Percentiles rank a stretch among this genome's conserved stretches.
Evolutionary conservation across 2,113 vertebrate species (phyloP).

Genomic region (Catharus minimus): DNA sequence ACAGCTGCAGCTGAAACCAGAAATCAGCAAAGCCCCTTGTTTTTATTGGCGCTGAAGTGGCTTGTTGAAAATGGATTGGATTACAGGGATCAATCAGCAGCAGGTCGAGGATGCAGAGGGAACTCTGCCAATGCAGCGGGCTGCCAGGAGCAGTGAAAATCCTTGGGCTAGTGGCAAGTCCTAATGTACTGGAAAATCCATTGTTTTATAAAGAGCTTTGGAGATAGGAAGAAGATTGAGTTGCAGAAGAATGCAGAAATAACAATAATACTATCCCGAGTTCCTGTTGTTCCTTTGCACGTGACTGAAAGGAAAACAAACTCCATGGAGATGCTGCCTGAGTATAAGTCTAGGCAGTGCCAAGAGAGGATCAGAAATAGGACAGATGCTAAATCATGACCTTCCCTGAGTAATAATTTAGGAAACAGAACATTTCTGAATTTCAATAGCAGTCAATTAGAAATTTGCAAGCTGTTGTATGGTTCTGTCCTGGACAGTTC

Average conservation of each 20-base stretch:
- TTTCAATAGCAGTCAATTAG: not conserved
- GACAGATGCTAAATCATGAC: not conserved
- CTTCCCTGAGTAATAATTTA: not conserved
- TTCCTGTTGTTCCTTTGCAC: constrained; percentile 4
- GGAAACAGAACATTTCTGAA: constrained; percentile 15
- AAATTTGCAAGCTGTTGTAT: not conserved
- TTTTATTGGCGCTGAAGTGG: constrained; percentile 71
- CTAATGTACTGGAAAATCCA: constrained; percentile 64
- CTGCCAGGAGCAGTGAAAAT: constrained; percentile 68
- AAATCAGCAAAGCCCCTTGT: constrained; percentile 65
- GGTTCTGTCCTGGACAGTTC: not conserved
- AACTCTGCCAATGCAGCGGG: constrained; percentile 34
- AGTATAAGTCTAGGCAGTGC: not conserved
- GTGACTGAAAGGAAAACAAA: constrained; percentile 14
- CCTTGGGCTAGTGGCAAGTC: constrained; percentile 54
- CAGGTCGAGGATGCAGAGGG: constrained; percentile 60
- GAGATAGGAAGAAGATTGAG: constrained; percentile 43
- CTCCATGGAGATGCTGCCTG: not conserved
- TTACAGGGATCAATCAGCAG: constrained; percentile 73
- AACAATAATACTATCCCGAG: constrained; percentile 4
- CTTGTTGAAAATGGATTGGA: constrained; percentile 73
- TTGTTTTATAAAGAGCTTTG: constrained; percentile 63
- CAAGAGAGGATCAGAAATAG: constrained; percentile 9
- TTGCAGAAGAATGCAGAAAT: constrained; percentile 38
- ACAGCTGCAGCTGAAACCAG: constrained; percentile 66